phyloP scores from a whole-genome alignment of 1,140 invertebrate genomes.

The Ganaspis sp. region DNA sequence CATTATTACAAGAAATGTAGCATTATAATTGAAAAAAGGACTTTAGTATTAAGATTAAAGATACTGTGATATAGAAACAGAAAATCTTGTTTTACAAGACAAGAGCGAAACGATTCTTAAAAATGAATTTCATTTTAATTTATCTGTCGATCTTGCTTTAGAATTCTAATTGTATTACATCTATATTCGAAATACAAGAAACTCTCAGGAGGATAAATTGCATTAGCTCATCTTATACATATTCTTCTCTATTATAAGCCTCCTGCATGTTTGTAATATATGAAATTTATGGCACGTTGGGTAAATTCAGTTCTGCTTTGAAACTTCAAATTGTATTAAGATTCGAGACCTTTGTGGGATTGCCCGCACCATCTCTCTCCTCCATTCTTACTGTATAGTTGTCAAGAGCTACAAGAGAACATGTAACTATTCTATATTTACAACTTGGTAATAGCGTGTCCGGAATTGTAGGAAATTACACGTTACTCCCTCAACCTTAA shows the following conservation, averaged over 20 bases:
- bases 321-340: constrained; percentile 26
- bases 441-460: constrained; percentile 55
- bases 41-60: no score
- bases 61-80: no score
- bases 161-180: no score
- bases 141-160: no score
- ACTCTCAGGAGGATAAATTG: neutral
- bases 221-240: constrained; percentile 4
- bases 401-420: constrained; percentile 23
- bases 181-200: neutral
- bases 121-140: no score
- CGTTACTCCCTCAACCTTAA: constrained; percentile 33
- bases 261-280: neutral
- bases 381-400: neutral
- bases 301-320: constrained; percentile 30
- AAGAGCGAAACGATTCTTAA: no score
- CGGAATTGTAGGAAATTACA: constrained; percentile 56
- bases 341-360: constrained; percentile 9
- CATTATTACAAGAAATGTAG: no score
- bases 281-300: constrained; percentile 23
- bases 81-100: no score
- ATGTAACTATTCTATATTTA: constrained; percentile 45
- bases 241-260: neutral
- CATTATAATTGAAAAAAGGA: no score
- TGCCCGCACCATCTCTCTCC: neutral